A percentile compares a stretch with the other conserved stretches of the same genome.
phyloP scores from a whole-genome alignment of 92 coral and sea anemone genomes.

The Metridium senile region DNA sequence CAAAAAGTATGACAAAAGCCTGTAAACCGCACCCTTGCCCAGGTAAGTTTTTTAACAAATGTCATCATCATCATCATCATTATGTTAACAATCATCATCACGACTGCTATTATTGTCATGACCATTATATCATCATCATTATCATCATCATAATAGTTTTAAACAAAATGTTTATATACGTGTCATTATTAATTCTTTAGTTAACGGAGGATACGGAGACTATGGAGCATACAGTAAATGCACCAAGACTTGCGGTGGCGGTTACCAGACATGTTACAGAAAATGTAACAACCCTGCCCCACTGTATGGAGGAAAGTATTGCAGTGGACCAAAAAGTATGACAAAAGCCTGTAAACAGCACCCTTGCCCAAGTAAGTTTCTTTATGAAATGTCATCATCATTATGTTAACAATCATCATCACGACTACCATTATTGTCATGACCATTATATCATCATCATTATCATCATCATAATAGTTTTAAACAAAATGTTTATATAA shows the following conservation, averaged over 20 bases:
- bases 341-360: conserved; percentile 25
- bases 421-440: too few species aligned
- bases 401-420: too few species aligned
- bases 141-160: too few species aligned
- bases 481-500: too few species aligned
- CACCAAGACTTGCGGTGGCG: conserved; percentile 31
- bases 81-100: too few species aligned
- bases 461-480: too few species aligned
- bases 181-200: too few species aligned
- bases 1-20: background rate
- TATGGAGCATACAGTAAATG: conserved; percentile 6
- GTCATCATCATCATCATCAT: background rate
- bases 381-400: too few species aligned
- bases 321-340: conserved; percentile 25
- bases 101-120: too few species aligned
- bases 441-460: too few species aligned
- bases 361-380: conserved; percentile 44
- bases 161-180: too few species aligned
- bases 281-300: conserved; percentile 42
- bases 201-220: background rate
- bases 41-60: conserved; percentile 5
- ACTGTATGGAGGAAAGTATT: conserved; percentile 40
- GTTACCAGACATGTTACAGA: conserved; percentile 33
- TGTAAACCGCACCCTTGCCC: conserved; percentile 45
- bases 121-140: too few species aligned